Percentiles rank a stretch among this genome's conserved stretches.
Conservation (phyloP, 64 coral and sea anemone species). For the Porites lutea region DNA sequence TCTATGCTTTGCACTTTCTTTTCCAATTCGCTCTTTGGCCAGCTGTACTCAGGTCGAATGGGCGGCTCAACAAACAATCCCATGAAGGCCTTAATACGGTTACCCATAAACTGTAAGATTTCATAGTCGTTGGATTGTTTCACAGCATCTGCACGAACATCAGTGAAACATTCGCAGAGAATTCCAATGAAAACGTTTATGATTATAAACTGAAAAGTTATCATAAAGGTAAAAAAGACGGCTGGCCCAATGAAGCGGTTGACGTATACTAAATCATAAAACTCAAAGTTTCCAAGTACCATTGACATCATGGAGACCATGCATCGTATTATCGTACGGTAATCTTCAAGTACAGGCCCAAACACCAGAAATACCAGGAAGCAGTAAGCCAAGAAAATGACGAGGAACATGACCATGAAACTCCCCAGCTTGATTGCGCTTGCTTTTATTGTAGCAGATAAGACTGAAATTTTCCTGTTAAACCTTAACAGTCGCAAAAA, state of each 20-base stretch:
- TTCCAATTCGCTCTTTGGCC: slow-evolving; percentile 76
- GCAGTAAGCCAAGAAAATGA: slow-evolving; percentile 79
- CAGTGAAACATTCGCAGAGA: slow-evolving; percentile 81
- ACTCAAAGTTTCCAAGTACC: slow-evolving; percentile 86
- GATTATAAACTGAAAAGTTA: slow-evolving; percentile 79
- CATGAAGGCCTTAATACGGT: slow-evolving; percentile 64
- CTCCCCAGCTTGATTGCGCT: slow-evolving; percentile 50
- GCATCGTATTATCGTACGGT: slow-evolving; percentile 75
- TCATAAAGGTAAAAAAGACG: slow-evolving; percentile 83
- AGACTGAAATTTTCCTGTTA: slow-evolving; percentile 85
- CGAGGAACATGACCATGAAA: slow-evolving; percentile 76
- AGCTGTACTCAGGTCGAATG: slow-evolving; percentile 82
- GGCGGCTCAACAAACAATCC: slow-evolving; percentile 75
- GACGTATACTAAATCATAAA: slow-evolving; percentile 47
- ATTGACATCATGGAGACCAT: slow-evolving; percentile 83
- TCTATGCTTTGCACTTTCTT: slow-evolving; percentile 79
- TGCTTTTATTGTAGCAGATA: slow-evolving; percentile 63
- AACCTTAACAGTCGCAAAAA: slow-evolving; percentile 85
- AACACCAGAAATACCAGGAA: slow-evolving; percentile 62
- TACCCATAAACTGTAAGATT: slow-evolving; percentile 84
- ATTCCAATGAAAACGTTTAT: slow-evolving; percentile 95
- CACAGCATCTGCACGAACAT: slow-evolving; percentile 70
- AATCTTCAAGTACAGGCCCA: slow-evolving; percentile 64
- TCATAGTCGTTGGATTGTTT: slow-evolving; percentile 89
- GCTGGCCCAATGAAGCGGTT: slow-evolving; percentile 71